Conservation (phyloP, 2,888 invertebrate genomes). For the Trypoxylon attenuatum region DNA sequence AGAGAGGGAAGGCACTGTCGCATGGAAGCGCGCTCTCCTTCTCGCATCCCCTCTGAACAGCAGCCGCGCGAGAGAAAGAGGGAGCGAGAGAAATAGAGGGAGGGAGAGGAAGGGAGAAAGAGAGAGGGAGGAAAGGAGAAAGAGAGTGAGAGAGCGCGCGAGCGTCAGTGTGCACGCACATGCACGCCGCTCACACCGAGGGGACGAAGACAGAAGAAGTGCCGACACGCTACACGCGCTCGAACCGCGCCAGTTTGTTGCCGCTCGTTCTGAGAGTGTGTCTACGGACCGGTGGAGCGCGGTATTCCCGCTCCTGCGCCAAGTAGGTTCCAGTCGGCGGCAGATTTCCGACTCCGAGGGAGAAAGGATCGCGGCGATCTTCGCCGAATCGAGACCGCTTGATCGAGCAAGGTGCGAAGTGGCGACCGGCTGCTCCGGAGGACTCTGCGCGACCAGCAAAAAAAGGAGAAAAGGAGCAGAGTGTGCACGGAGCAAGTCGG, state of each 20-base stretch:
- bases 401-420: conserved; percentile 15
- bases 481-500: conserved; percentile 47
- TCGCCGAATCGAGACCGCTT: conserved; percentile 21
- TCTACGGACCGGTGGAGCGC: conserved; percentile 16
- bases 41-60: conserved; percentile 24
- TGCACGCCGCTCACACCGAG: conserved; percentile 35
- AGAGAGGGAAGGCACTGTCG: conserved; percentile 15
- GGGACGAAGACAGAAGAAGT: conserved; percentile 58
- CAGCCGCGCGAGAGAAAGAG: conserved; percentile 1
- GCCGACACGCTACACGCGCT: conserved; percentile 65
- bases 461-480: conserved; percentile 17
- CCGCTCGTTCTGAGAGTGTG: conserved; percentile 54
- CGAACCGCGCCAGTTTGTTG: conserved; percentile 68
- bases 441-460: conserved; percentile 6
- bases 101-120: conserved; percentile 1
- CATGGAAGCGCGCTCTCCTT: conserved; percentile 34
- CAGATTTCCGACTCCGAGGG: conserved; percentile 1
- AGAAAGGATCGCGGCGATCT: conserved; percentile 16
- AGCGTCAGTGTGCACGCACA: conserved; percentile 36
- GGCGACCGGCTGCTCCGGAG: conserved; percentile 22
- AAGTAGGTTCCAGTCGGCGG: neutral
- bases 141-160: conserved; percentile 45
- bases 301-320: conserved; percentile 1
- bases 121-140: neutral
- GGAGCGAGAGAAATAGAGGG: too few relatives aligned